Evolutionary conservation across 1,140 invertebrate species (phyloP).

Genomic region (Drosophila seguyi): DNA sequence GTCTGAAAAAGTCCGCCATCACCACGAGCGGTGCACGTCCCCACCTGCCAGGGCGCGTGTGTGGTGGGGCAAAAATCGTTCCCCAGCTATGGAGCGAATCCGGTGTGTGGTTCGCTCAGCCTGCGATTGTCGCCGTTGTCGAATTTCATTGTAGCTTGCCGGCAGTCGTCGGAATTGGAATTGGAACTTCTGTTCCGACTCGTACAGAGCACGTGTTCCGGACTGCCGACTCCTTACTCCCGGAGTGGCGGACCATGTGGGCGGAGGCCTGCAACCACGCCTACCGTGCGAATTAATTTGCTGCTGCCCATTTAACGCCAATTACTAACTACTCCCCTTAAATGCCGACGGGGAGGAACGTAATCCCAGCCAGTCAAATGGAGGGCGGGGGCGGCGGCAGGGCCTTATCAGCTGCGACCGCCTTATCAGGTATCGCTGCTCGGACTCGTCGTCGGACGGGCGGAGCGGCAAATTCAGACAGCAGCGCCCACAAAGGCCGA

Average conservation of each 20-base stretch:
- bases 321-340: slow-evolving; percentile 67
- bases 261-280: slow-evolving; percentile 81
- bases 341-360: slow-evolving; percentile 46
- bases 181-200: slow-evolving; percentile 49
- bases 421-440: slow-evolving; percentile 65
- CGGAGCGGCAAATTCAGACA: slow-evolving; percentile 79
- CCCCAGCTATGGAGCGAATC: slow-evolving; percentile 64
- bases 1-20: slow-evolving; percentile 80
- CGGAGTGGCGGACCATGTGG: slow-evolving; percentile 48
- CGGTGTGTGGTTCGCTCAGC: slow-evolving; percentile 19
- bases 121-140: slow-evolving; percentile 40
- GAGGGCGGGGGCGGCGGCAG: slow-evolving; percentile 31
- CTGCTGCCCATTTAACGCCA: slow-evolving; percentile 61
- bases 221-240: slow-evolving; percentile 14
- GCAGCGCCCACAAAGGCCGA: slow-evolving; percentile 81
- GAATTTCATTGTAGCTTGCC: slow-evolving; percentile 35
- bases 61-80: slow-evolving; percentile 46
- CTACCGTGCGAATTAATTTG: slow-evolving; percentile 80
- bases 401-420: slow-evolving; percentile 63
- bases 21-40: slow-evolving; percentile 64
- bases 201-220: slow-evolving; percentile 33
- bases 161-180: slow-evolving; percentile 59
- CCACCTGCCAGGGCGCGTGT: slow-evolving; percentile 65
- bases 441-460: slow-evolving; percentile 60
- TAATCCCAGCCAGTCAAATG: slow-evolving; percentile 57